phyloP scores from a whole-genome alignment of 1,140 invertebrate genomes.

The Drosophila lini region DNA sequence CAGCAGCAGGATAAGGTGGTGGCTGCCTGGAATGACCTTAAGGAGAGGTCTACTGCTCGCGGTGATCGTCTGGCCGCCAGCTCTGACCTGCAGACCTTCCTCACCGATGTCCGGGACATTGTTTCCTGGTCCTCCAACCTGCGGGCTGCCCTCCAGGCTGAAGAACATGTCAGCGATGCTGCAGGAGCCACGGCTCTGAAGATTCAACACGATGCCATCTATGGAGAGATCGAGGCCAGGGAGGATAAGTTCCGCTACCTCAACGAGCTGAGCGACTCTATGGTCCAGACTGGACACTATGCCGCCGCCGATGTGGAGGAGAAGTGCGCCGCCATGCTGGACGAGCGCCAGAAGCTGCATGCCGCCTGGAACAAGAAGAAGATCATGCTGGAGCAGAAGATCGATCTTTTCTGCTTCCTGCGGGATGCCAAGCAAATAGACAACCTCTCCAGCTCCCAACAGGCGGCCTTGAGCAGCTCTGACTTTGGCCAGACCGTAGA shows the following conservation, averaged over 20 bases:
- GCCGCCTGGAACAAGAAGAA: constrained; percentile 95
- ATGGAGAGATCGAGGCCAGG: constrained; percentile 97
- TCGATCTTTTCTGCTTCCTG: constrained; percentile 97
- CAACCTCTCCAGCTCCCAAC: constrained; percentile 94
- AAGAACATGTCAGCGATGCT: constrained; percentile 94
- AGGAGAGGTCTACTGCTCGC: constrained; percentile 91
- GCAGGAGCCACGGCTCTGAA: constrained; percentile 94
- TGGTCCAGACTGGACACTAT: constrained; percentile 95
- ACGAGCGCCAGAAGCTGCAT: constrained; percentile 92
- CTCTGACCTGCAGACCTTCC: constrained; percentile 95
- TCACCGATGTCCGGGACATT: constrained; percentile 93
- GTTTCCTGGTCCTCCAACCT: constrained; percentile 94
- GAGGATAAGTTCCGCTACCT: constrained; percentile 94
- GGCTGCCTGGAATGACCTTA: constrained; percentile 94
- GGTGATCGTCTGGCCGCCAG: constrained; percentile 93
- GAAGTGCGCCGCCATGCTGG: constrained; percentile 90
- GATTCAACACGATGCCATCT: constrained; percentile 95
- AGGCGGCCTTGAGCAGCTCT: constrained; percentile 88
- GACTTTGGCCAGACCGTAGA: constrained; percentile 90
- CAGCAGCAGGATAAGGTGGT: constrained; percentile 93
- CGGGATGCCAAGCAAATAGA: constrained; percentile 97
- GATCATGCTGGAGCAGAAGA: constrained; percentile 96
- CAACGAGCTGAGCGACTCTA: constrained; percentile 91
- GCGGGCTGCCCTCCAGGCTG: constrained; percentile 91
- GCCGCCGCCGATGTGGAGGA: constrained; percentile 92